Percentiles rank a stretch among this genome's conserved stretches.
Evolutionary conservation across 2,797 vertebrate genomes (phyloP).

Genomic region (Silurus lanzhouensis): DNA sequence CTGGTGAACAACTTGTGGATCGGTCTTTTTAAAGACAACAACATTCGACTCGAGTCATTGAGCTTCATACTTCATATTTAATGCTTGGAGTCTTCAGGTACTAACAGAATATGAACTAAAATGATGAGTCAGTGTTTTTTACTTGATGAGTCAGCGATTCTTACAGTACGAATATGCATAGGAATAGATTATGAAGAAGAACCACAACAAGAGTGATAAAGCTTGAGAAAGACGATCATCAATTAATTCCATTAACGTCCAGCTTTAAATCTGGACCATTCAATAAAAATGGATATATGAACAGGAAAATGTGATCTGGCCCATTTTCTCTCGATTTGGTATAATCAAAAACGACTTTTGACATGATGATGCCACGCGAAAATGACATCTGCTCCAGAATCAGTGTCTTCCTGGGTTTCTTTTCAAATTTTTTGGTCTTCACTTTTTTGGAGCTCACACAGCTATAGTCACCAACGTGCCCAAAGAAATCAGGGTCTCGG

Average conservation of each 20-base stretch:
- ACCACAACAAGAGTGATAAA: background rate
- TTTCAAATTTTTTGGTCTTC: no score
- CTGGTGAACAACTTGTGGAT: slow-evolving; percentile 15
- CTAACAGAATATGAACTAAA: background rate
- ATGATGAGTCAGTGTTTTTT: background rate
- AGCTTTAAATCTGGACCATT: background rate
- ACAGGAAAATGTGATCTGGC: background rate
- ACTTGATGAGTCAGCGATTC: background rate
- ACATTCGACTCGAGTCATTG: background rate
- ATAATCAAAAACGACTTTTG: background rate
- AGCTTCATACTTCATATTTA: background rate
- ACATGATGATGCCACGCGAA: background rate
- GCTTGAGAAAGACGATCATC: background rate
- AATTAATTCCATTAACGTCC: background rate
- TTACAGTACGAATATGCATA: background rate
- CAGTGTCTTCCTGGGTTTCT: background rate
- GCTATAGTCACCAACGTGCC: no score
- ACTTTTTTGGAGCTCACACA: no score
- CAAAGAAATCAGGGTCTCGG: no score
- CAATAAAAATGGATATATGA: background rate
- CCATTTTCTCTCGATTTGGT: background rate
- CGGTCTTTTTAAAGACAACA: background rate
- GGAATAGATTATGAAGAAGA: background rate
- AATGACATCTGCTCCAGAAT: background rate
- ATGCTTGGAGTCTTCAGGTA: background rate